These are phyloP conservation scores for Megamerina dolium DNA, from an alignment of 2,888 invertebrate species.

Conservation along the genomic window DNA sequence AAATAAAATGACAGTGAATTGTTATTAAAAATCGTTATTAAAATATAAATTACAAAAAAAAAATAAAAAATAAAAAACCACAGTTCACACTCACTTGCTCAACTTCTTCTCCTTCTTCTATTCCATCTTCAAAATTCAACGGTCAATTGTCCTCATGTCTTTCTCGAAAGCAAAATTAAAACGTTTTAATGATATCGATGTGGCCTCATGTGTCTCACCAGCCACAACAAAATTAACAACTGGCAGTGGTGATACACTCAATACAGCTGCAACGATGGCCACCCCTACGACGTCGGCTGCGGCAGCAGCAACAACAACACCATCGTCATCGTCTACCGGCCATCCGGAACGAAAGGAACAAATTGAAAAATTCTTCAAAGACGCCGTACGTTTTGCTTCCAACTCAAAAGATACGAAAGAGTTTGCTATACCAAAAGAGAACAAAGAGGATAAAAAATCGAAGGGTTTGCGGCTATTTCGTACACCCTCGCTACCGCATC, in stretches of 20 bases:
- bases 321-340: conserved; percentile 22
- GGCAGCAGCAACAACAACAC: conserved; percentile 7
- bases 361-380: conserved; percentile 49
- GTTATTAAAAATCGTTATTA: conserved; percentile 24
- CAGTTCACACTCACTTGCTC: too few relatives aligned
- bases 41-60: conserved; percentile 3
- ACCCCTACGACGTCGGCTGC: conserved; percentile 22
- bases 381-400: conserved; percentile 44
- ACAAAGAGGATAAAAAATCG: conserved; percentile 43
- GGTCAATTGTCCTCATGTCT: conserved; percentile 32
- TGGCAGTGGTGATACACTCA: conserved; percentile 7
- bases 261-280: conserved; percentile 27
- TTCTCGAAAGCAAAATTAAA: conserved; percentile 49
- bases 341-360: conserved; percentile 46
- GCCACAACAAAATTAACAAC: conserved; percentile 13
- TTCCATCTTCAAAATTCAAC: neutral
- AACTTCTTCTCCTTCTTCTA: too few relatives aligned
- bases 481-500: conserved; percentile 47
- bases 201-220: conserved; percentile 29
- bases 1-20: neutral
- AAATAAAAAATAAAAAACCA: neutral
- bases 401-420: conserved; percentile 43
- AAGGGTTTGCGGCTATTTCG: conserved; percentile 44
- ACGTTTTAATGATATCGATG: conserved; percentile 47
- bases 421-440: conserved; percentile 38